These are phyloP conservation scores for Leptinotarsa texana DNA, from an alignment of 1,140 invertebrate genomes.

Conservation along the genomic window DNA sequence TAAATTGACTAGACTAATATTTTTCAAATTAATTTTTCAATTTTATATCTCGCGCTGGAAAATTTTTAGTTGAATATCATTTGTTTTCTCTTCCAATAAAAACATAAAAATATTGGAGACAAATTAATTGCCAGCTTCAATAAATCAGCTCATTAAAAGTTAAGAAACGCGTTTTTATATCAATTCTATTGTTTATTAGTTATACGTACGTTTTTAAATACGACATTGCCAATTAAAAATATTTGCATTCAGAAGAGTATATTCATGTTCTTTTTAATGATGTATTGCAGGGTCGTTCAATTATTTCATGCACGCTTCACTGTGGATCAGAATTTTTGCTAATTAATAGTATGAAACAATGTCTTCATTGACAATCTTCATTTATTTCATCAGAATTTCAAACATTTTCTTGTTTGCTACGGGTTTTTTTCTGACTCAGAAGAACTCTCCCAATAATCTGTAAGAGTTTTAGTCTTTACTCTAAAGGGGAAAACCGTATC, in stretches of 20 bases:
- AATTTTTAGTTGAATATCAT: background rate
- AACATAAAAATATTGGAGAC: background rate
- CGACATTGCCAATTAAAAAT: slow-evolving; percentile 3
- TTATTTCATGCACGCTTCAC: background rate
- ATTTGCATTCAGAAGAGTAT: background rate
- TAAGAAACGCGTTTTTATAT: background rate
- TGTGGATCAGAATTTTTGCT: too few relatives aligned
- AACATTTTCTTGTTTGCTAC: too few relatives aligned
- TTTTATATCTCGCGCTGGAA: background rate
- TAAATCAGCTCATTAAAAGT: background rate
- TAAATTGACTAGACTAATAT: too few relatives aligned
- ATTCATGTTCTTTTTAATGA: background rate
- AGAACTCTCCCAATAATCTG: too few relatives aligned
- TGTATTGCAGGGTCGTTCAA: background rate
- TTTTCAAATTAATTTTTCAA: too few relatives aligned
- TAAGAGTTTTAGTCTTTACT: too few relatives aligned
- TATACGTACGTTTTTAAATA: background rate
- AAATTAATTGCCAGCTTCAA: background rate
- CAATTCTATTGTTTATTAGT: background rate
- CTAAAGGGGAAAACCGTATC: too few relatives aligned
- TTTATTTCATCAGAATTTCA: too few relatives aligned
- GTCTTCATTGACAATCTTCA: too few relatives aligned
- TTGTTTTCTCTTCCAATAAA: background rate
- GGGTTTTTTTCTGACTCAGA: too few relatives aligned
- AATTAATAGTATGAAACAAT: too few relatives aligned